Evolutionary conservation across 2,113 vertebrate species (phyloP), one percentile per base, ranked within the genome.

Genomic region (Halichoerus grypus): DNA sequence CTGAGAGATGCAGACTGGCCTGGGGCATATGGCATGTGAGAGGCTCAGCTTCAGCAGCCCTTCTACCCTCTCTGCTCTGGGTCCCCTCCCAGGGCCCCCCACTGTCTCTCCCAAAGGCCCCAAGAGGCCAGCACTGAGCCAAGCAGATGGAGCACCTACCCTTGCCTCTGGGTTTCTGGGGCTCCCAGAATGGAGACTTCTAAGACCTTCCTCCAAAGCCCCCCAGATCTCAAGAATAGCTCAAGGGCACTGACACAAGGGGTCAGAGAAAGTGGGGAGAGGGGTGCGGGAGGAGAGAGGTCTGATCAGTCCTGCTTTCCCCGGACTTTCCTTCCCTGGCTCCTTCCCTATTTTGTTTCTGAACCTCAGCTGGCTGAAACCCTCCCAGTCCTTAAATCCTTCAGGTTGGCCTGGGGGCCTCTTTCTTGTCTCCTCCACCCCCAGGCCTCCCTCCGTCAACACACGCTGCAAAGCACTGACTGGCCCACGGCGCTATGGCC

Each of bases 81-180:
- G 42, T 67, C 80, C 69, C 80, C 88, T 65, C 85, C 31, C 42
- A 36, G 11, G 22, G 31, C 7, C 39, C 39, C 67, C 63, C 26
- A 21, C 36, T 74, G 61, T 55, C 31, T 49, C 14, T 77, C 39
- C 79, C 72, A 74, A 49, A 81, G 51, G 51, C 33, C 63, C 67
- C 80, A 82, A 7, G 19, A 33, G 55, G 76, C 33, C 57, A 85
- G 77, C 26, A 83, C 4, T 11, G 19, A 79, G 59, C 55, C 36
- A 36, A 80, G 51, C 39, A 63, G 77, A 90, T 3, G 26, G 36
- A 84, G 13, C 21, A 31, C 33, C n/a, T 84, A 28, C 63, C 82
- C 69, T 86, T 79, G 71, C 55, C 72, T 94, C 71, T 72, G 36
- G 14, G 19, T 86, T 94, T 88, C 55, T 91, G 72, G 21, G 71